Percentiles rank a stretch among this genome's conserved stretches.
Conservation (phyloP, 1,140 invertebrate genomes). For the Pinna nobilis region DNA sequence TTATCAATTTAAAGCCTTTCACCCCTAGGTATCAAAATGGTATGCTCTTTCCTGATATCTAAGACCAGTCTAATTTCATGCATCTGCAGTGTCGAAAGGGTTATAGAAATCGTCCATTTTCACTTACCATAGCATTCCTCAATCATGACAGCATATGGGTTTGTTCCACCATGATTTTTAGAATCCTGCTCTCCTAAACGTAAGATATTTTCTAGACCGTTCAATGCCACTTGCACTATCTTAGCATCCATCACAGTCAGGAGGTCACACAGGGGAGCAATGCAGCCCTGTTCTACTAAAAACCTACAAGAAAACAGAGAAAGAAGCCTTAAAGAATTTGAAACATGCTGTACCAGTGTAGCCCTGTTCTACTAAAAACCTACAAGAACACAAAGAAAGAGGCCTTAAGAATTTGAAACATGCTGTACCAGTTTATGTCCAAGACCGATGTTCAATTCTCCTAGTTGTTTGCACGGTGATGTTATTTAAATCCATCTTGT, state of each 20-base stretch:
- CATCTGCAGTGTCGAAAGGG: too few relatives aligned
- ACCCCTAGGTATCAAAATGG: too few relatives aligned
- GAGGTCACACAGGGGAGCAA: conserved; percentile 95
- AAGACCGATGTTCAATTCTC: too few relatives aligned
- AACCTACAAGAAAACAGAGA: conserved; percentile 64
- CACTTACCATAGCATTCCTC: conserved; percentile 96
- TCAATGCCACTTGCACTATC: conserved; percentile 98
- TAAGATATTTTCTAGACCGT: conserved; percentile 97
- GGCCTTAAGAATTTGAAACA: conserved; percentile 79
- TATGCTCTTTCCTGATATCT: too few relatives aligned
- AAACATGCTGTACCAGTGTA: conserved; percentile 96
- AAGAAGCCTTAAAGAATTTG: not conserved
- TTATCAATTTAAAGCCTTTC: too few relatives aligned
- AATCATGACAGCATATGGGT: conserved; percentile 93
- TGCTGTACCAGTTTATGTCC: conserved; percentile 95
- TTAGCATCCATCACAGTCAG: conserved; percentile 95
- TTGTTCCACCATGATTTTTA: conserved; percentile 81
- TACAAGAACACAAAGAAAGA: conserved; percentile 42
- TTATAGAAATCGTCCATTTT: too few relatives aligned
- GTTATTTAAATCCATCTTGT: too few relatives aligned
- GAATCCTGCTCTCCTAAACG: conserved; percentile 91
- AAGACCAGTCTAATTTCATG: too few relatives aligned
- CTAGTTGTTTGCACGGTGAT: too few relatives aligned
- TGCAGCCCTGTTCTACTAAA: conserved; percentile 83
- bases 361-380: conserved; percentile 78